These are phyloP conservation scores for Cavia porcellus DNA, from an alignment of 2,113 vertebrate species.

Conservation along the genomic window DNA sequence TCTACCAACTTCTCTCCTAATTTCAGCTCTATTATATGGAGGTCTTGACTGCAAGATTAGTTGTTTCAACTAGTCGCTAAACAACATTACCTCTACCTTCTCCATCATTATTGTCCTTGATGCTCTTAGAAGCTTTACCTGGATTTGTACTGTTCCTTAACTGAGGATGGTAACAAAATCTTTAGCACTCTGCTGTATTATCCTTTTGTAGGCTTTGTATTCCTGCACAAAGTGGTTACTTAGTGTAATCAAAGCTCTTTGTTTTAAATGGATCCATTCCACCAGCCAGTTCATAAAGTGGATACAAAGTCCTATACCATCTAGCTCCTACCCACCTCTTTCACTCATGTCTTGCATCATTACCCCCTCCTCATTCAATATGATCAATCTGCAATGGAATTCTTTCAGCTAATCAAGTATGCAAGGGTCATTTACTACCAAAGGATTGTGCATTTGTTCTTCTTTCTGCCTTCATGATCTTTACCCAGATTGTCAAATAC, in stretches of 20 bases:
- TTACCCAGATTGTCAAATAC: constrained; percentile 7
- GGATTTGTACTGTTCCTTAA: background rate
- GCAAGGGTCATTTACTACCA: background rate
- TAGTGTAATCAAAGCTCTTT: background rate
- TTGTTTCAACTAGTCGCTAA: constrained; percentile 1
- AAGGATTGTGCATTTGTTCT: background rate
- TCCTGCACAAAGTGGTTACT: background rate
- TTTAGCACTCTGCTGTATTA: background rate
- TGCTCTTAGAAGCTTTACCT: background rate
- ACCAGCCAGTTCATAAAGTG: background rate
- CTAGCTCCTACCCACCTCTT: background rate
- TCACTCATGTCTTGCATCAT: background rate
- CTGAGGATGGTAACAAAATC: background rate
- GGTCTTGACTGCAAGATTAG: background rate
- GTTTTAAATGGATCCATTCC: background rate
- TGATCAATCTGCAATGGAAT: background rate
- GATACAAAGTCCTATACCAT: background rate
- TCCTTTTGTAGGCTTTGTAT: background rate
- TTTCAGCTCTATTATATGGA: background rate
- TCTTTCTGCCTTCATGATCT: background rate
- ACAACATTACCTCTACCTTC: background rate
- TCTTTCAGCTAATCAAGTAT: constrained; percentile 23
- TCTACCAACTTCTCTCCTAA: background rate
- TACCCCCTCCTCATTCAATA: background rate
- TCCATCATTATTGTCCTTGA: constrained; percentile 27